Conservation (phyloP, 1,140 invertebrate species). For the Zaprionus gabonicus region DNA sequence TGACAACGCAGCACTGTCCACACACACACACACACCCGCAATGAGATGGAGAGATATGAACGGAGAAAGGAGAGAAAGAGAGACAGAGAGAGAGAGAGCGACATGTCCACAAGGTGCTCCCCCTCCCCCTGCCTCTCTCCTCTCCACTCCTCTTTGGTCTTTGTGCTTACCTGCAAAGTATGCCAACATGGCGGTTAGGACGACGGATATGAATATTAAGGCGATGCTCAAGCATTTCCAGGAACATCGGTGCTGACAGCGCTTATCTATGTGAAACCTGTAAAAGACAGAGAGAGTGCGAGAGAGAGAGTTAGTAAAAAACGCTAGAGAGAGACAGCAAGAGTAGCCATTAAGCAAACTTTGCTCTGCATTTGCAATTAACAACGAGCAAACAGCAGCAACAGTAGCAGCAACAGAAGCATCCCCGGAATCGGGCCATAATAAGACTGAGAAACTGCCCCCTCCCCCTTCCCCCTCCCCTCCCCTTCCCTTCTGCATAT, state of each 20-base stretch:
- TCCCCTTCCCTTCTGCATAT: background rate
- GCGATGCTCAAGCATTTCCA: conserved; percentile 97
- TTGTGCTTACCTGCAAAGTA: conserved; percentile 95
- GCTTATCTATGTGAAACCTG: conserved; percentile 95
- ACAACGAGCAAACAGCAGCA: conserved; percentile 8
- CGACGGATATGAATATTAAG: conserved; percentile 94
- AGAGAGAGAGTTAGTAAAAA: background rate
- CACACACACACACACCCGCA: conserved; percentile 18
- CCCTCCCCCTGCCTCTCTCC: background rate
- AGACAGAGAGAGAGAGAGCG: background rate
- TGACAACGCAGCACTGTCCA: conserved; percentile 47
- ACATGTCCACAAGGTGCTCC: conserved; percentile 14
- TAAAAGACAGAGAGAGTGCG: background rate
- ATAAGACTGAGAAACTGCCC: background rate
- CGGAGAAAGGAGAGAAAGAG: background rate
- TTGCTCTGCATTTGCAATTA: conserved; percentile 6
- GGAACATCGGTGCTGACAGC: conserved; percentile 95
- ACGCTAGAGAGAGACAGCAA: background rate
- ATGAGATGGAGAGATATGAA: background rate
- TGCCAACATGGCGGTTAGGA: conserved; percentile 94
- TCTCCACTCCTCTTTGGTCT: background rate
- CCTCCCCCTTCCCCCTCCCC: background rate
- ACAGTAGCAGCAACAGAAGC: background rate
- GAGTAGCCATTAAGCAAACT: conserved; percentile 2
- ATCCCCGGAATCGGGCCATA: background rate